Base-by-base conservation (phyloP, 2,888 invertebrate genomes). In the Scaeva pyrastri region DNA sequence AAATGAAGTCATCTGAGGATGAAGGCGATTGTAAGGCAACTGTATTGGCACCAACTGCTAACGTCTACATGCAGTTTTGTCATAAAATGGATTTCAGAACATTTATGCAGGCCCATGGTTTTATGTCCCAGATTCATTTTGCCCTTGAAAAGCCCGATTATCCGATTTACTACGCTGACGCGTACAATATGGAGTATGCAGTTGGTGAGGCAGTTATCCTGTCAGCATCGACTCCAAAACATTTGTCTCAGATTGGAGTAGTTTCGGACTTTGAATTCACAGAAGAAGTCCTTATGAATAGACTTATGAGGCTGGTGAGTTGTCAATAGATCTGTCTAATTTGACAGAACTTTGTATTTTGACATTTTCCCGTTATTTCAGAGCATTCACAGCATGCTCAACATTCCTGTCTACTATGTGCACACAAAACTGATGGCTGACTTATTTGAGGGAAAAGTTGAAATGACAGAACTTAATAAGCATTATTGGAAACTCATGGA, bases 91-190 rank as follows among this genome's bases (percentile, higher is more conserved):
- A 85, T 66, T 88, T 82, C 60, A 66, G 77, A n/a, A 85, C 60
- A 66, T 82, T 87, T 43, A 41, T 88, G 45, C 88, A 88, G 71
- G 85, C 82, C n/a, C 88, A 88, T 60, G 82, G 85, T 1, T 77
- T 74, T 23, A 75, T 87, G 74, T 81, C 74, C n/a, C 66, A 39
- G 2, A 45, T 88, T 31, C 78, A 87, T 10, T 85, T 81, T 36
- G 77, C 78, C 2, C 21, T 72, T 7, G 75, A 82, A 48, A 84
- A 84, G 31, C 43, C 45, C 2, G 2, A 72, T 39, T 73, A 82
- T n/a, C 87, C 84, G 11, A 55, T 73, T 14, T 84, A 81, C 19
- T 79, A 64, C 50, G 66, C 68, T 21, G 39, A 56, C 11, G 52
- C 84, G 14, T 58, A 85, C 11, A 41, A 68, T 12, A 66, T 87